A percentile compares a stretch with the other conserved stretches of the same genome.
Evolutionary conservation across 2,888 invertebrate genomes (phyloP).

Genomic region (Sinohyriopsis cumingii): DNA sequence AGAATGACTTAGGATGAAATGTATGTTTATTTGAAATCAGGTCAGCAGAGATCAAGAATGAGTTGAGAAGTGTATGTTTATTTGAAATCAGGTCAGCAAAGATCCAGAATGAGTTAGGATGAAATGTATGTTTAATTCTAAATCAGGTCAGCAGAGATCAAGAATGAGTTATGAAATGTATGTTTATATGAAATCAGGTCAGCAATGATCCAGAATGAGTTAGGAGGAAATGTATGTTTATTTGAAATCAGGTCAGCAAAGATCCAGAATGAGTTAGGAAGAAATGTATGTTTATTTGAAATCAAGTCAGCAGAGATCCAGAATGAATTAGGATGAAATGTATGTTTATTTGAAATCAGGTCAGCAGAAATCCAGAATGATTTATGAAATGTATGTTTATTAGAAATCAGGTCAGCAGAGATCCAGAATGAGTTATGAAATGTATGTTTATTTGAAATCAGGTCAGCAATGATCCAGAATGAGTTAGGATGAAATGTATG

Average conservation of each 20-base stretch:
- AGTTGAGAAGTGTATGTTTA: no score
- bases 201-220: conserved; percentile 97
- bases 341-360: no score
- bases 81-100: conserved; percentile 85
- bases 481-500: no score
- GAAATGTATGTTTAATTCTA: no score
- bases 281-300: no score
- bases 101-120: conserved; percentile 98
- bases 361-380: conserved; percentile 96
- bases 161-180: no score
- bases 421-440: conserved; percentile 97
- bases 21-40: no score
- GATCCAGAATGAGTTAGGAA: conserved; percentile 98
- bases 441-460: no score
- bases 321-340: no score
- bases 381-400: no score
- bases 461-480: conserved; percentile 96
- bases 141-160: conserved; percentile 89
- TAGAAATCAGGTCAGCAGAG: conserved; percentile 86
- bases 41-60: conserved; percentile 96
- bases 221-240: no score
- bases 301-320: conserved; percentile 90
- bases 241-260: conserved; percentile 85
- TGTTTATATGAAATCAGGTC: conserved; percentile 80
- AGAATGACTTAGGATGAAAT: no score